Evolutionary conservation across 2,113 vertebrate genomes (phyloP).

Genomic region (Bagarius yarrelli): DNA sequence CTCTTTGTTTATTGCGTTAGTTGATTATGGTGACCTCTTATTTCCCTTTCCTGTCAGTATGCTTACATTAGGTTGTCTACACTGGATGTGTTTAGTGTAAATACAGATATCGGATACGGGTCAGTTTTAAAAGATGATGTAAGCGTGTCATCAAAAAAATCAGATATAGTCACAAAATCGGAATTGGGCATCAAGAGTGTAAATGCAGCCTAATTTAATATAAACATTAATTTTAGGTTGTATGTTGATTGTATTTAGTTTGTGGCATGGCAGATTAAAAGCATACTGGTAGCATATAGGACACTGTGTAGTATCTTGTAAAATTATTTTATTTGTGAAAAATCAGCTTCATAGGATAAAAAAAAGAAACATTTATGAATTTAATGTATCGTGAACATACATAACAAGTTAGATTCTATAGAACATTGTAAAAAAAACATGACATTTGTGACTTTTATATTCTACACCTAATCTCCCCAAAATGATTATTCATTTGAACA

Average conservation of each 20-base stretch:
- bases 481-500: constrained; percentile 44
- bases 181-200: no score
- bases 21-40: no score
- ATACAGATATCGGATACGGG: no score
- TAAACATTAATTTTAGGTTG: no score
- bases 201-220: no score
- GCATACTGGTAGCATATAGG: no score
- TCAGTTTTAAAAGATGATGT: no score
- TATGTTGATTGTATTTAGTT: neutral
- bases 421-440: constrained; percentile 1
- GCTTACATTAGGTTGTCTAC: neutral
- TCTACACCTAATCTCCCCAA: constrained; percentile 28
- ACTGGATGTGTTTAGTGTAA: no score
- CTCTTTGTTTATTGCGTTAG: no score
- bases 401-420: neutral
- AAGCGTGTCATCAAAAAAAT: no score
- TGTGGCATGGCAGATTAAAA: neutral
- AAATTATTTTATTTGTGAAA: constrained; percentile 61
- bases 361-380: constrained; percentile 48
- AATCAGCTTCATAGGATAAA: constrained; percentile 41
- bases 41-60: no score
- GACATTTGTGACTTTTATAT: constrained; percentile 2
- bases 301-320: neutral
- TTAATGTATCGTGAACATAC: constrained; percentile 18
- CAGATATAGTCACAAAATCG: no score